A percentile compares a stretch with the other conserved stretches of the same genome.
phyloP scores from a whole-genome alignment of 2,888 invertebrate species.

The Archips xylosteana region DNA sequence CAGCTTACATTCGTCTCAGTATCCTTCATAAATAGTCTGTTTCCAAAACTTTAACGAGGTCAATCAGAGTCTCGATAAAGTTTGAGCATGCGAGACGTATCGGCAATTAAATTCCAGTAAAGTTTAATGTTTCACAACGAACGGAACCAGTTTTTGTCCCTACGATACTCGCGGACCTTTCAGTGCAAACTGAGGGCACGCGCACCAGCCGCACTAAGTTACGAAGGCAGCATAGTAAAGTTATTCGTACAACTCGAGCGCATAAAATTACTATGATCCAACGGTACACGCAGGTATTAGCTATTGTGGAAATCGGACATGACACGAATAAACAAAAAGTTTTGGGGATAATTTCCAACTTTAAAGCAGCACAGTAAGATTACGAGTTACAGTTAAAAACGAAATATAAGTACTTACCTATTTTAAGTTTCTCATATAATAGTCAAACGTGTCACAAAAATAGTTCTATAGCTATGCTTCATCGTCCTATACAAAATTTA shows the following conservation, averaged over 20 bases:
- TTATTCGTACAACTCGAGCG: not conserved
- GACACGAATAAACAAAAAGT: not conserved
- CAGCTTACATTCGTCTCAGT: slow-evolving; percentile 17
- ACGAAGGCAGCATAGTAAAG: slow-evolving; percentile 19
- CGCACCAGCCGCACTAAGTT: slow-evolving; percentile 46
- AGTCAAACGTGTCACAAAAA: too few relatives aligned
- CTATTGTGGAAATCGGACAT: not conserved
- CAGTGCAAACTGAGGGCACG: slow-evolving; percentile 44
- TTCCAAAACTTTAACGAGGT: slow-evolving; percentile 29
- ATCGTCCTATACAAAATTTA: not conserved
- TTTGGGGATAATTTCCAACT: not conserved
- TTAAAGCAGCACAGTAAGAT: not conserved
- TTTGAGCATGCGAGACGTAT: slow-evolving; percentile 23
- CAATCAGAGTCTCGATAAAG: slow-evolving; percentile 25
- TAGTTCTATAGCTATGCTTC: not conserved
- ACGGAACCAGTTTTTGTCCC: slow-evolving; percentile 34
- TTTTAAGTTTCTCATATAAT: not conserved
- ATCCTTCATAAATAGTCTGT: slow-evolving; percentile 7
- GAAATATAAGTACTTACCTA: not conserved
- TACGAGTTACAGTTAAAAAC: not conserved
- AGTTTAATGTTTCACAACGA: slow-evolving; percentile 15
- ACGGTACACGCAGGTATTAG: not conserved
- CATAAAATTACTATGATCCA: not conserved
- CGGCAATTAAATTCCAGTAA: slow-evolving; percentile 27
- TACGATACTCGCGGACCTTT: slow-evolving; percentile 18